A percentile compares a stretch with the other conserved stretches of the same genome.
These are phyloP conservation scores for Spheniscus mendiculus DNA, from an alignment of 2,113 vertebrate species.

Conservation along the genomic window DNA sequence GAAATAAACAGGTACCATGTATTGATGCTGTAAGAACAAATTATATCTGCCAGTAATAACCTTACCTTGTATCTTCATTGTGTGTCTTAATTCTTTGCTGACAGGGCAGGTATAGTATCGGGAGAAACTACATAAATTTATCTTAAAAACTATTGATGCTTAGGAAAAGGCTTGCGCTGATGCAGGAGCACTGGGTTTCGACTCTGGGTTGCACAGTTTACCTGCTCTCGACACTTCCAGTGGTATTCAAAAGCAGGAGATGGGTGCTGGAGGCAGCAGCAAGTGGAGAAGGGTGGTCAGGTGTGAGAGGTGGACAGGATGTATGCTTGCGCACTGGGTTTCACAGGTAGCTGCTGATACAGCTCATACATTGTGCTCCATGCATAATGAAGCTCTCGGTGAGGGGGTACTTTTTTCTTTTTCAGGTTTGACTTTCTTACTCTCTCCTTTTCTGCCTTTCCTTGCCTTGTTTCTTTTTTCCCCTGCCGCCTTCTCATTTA, in stretches of 20 bases:
- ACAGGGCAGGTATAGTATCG: fast-evolving
- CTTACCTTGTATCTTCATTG: not conserved
- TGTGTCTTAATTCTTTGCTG: not conserved
- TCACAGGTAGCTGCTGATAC: not conserved
- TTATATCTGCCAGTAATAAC: not conserved
- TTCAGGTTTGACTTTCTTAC: not conserved
- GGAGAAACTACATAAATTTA: not conserved
- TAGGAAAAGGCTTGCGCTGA: not conserved
- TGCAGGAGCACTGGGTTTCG: fast-evolving
- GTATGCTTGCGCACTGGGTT: fast-evolving
- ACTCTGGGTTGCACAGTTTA: not conserved
- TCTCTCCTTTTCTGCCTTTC: not conserved
- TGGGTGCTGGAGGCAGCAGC: not conserved
- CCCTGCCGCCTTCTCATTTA: not conserved
- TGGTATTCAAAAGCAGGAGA: not conserved
- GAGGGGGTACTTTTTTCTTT: not conserved
- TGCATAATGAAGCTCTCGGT: not conserved
- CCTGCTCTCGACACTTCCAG: not conserved
- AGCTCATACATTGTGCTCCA: not conserved
- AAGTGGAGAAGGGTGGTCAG: not conserved
- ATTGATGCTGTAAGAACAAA: not conserved
- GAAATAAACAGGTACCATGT: fast-evolving
- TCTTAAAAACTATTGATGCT: not conserved
- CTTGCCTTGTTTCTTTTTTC: not conserved
- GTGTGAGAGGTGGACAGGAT: too few relatives aligned